Evolutionary conservation across 2,888 invertebrate species (phyloP), one percentile per base, ranked within the genome.

Genomic region (Cheilosia grossa): DNA sequence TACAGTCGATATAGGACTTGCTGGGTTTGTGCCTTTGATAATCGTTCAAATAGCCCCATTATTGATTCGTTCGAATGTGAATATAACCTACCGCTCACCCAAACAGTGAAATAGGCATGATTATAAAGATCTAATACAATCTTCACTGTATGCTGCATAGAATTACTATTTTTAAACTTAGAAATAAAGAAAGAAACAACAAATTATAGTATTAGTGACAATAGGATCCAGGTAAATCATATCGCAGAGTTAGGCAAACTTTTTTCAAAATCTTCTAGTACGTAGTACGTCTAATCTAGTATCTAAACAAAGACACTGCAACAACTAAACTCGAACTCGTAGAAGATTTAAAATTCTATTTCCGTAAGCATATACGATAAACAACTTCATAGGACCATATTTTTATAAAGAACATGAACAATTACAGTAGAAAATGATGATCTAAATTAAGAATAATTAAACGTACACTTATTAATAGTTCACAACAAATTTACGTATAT

Each of bases 141-240:
- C 5, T 6, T 15, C 51, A 24, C 51, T 51, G 24, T 24, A 51
- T 51, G 51, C 24, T 51, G 9, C 19, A 27, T 24, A 15, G 5
- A 27, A 51, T 21, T 0, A 10, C 21, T 47, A 17, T 5, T 47
- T 47, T 47, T n/a, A 17, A 19, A 17, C 19, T 19, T 49, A 1
- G 1, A 49, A 5, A 19, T 19, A 49, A 9, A 2, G 10, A 19
- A 19, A 49, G 13, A 19, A 21, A 49, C 9, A 49, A 49, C 21
- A 83, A 37, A 70, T 15, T 64, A 72, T 75, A 63, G 24, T 67
- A 61, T 75, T 85, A 81, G 81, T 77, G 77, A 77, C 63, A 85
- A 85, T 85, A 85, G 80, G 51, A 85, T 61, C 69, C 74, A 85
- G 85, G 81, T 81, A 72, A 81, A 85, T 72, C 85, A 85, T 85